phyloP scores from a whole-genome alignment of 2,888 invertebrate species.

The Heliothis peltigera region DNA sequence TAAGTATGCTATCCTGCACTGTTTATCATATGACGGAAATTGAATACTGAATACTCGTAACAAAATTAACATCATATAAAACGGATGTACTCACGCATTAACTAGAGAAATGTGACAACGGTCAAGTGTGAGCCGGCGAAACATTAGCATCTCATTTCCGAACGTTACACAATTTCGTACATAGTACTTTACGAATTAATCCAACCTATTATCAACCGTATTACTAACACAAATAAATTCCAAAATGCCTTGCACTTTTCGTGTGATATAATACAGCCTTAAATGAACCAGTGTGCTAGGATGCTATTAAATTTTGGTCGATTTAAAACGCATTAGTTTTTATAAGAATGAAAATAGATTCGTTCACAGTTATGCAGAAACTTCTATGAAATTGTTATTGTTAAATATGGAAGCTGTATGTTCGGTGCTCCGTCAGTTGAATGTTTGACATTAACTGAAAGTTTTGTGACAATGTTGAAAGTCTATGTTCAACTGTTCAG shows the following conservation, averaged over 20 bases:
- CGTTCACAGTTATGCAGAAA: slow-evolving; percentile 35
- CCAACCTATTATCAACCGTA: slow-evolving; percentile 9
- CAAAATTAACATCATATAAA: slow-evolving; percentile 2
- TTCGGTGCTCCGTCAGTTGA: background rate
- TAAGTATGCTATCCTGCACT: no score
- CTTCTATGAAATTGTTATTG: slow-evolving; percentile 14
- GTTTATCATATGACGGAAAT: background rate
- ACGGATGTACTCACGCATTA: slow-evolving; percentile 22
- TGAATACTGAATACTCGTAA: slow-evolving; percentile 5
- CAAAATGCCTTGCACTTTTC: background rate
- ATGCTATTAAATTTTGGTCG: slow-evolving; percentile 36
- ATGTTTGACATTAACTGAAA: background rate
- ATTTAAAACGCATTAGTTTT: slow-evolving; percentile 53
- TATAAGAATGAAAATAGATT: slow-evolving; percentile 31
- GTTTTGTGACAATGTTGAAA: no score
- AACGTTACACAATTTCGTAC: slow-evolving; percentile 39
- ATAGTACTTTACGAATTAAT: background rate
- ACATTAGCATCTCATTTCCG: slow-evolving; percentile 37
- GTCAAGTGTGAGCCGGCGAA: slow-evolving; percentile 29
- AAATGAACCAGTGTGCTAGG: slow-evolving; percentile 35
- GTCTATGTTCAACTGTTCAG: no score
- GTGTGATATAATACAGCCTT: slow-evolving; percentile 51
- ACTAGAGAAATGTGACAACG: slow-evolving; percentile 25
- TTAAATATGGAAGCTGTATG: slow-evolving; percentile 7
- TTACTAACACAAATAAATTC: background rate